These are phyloP conservation scores for Strigamia transsilvanica DNA, from an alignment of 2,888 invertebrate genomes.

Conservation along the genomic window DNA sequence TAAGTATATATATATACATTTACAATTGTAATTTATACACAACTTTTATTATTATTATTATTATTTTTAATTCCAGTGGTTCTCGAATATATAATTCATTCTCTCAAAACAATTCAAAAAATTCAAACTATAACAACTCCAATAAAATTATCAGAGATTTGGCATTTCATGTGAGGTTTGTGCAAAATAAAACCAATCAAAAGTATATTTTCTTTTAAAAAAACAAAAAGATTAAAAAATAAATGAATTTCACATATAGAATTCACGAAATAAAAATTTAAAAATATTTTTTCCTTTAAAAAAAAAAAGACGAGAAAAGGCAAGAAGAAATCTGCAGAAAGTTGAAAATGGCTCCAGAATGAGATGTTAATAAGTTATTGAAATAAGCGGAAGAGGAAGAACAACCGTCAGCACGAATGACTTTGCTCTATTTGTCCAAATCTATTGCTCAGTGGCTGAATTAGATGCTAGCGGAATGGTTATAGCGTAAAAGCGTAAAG, in stretches of 20 bases:
- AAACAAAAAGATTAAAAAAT: not conserved
- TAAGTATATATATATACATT: not conserved
- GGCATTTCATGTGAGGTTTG: slow-evolving; percentile 3
- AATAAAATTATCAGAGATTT: not conserved
- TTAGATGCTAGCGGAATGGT: not conserved
- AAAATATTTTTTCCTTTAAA: not conserved
- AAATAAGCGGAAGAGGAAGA: not conserved
- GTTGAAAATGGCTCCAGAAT: not conserved
- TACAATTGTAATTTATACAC: not conserved
- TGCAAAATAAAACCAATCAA: not conserved
- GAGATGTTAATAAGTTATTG: not conserved
- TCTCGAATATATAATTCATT: not conserved
- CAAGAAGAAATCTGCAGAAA: not conserved
- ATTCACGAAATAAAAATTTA: not conserved
- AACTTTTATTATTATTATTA: too few species aligned
- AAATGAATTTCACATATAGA: slow-evolving; percentile 1
- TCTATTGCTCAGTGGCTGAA: not conserved
- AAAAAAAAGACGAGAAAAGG: not conserved
- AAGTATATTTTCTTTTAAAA: not conserved
- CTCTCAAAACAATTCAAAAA: not conserved
- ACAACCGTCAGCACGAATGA: not conserved
- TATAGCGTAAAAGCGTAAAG: not conserved
- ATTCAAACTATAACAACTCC: slow-evolving; percentile 1
- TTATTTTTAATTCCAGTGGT: too few species aligned
- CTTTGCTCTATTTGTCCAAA: not conserved